Evolutionary conservation across 2,888 invertebrate genomes (phyloP), one percentile per base, ranked within the genome.

Genomic region (Patella caerulea): DNA sequence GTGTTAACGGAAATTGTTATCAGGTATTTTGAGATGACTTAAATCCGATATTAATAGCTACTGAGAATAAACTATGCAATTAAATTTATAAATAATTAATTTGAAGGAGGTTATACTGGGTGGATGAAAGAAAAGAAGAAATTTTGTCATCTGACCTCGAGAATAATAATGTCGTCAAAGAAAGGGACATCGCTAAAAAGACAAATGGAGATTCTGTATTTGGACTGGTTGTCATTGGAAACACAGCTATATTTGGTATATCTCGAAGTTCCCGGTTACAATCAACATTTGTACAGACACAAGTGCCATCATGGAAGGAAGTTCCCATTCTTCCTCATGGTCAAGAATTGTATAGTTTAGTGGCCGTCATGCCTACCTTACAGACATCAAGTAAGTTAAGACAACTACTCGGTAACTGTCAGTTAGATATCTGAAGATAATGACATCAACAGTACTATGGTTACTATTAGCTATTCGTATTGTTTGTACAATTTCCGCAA

Each of bases 21-120:
- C 45, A 4, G 45, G 9, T 45, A 45, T 45, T 45, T 45, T 45
- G 45, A 4, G 45, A 45, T 9, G 45, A 45, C 45, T 45, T 45
- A 45, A 4, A 45, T 7, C 45, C 9, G 9, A 45, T 45, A 45
- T 45, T 45, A 45, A 45, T 9, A 45, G 7, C 7, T 45, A 45
- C 45, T 45, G 45, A 45, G 45, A 45, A 45, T 45, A 45, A 45
- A 45, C 45, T 45, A 45, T 45, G 45, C 45, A 45, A 45, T 45
- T 45, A 45, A 45, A 45, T 45, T 45, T 9, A 45, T 45, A 45
- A 45, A 9, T 45, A 45, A 9, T 45, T 55, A 34, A 19, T 29
- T 82, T 81, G 15, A 81, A 89, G 89, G 59, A 79, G 83, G 45
- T 81, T 90, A 4, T 88, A 88, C 81, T 90, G 88, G 88, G 88